These are phyloP conservation scores for Netelia fuscicornis DNA, from an alignment of 2,888 invertebrate genomes.

Conservation along the genomic window DNA sequence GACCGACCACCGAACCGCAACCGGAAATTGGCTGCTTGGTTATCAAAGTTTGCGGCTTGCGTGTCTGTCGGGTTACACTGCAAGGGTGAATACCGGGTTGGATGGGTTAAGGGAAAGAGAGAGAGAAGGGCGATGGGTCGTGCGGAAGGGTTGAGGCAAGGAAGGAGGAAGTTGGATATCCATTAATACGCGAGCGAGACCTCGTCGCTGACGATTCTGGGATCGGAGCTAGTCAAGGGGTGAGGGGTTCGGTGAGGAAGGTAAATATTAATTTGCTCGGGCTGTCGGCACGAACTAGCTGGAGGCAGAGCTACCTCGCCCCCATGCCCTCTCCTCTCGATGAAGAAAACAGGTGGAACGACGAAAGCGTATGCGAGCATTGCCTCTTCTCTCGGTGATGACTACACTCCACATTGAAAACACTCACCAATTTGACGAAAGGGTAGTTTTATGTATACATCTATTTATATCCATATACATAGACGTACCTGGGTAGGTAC, in stretches of 20 bases:
- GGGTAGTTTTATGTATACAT: conserved; percentile 53
- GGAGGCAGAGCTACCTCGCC: conserved; percentile 47
- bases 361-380: conserved; percentile 57
- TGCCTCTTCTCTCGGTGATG: conserved; percentile 49
- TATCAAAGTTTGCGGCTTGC: conserved; percentile 85
- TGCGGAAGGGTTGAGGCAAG: conserved; percentile 53
- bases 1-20: conserved; percentile 81
- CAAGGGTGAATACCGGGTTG: conserved; percentile 54
- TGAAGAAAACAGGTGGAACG: conserved; percentile 60
- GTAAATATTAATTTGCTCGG: conserved; percentile 84
- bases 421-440: conserved; percentile 56
- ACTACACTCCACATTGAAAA: conserved; percentile 60
- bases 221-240: conserved; percentile 37
- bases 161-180: conserved; percentile 76
- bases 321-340: conserved; percentile 35
- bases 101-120: conserved; percentile 54
- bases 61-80: conserved; percentile 79
- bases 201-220: conserved; percentile 73
- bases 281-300: conserved; percentile 73
- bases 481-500: background rate
- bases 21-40: conserved; percentile 85
- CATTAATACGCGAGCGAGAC: conserved; percentile 84
- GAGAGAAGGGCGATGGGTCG: conserved; percentile 55
- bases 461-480: conserved; percentile 11
- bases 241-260: conserved; percentile 75